phyloP scores from a whole-genome alignment of 2,113 vertebrate genomes.

The Azemiops feae region DNA sequence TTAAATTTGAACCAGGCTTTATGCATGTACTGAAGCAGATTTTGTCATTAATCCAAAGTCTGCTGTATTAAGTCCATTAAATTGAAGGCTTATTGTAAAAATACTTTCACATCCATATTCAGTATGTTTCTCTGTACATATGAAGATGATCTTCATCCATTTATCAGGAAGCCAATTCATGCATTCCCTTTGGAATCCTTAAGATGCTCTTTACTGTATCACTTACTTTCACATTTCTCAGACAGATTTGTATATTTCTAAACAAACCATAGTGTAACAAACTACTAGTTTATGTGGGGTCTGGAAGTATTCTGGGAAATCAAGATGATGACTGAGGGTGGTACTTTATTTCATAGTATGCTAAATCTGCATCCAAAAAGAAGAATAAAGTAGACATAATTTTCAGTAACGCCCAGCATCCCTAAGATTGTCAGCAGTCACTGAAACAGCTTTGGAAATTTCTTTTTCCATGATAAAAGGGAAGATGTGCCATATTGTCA shows the following conservation, averaged over 20 bases:
- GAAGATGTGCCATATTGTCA: neutral
- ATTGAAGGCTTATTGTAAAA: neutral
- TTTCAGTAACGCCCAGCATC: neutral
- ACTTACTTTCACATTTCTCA: neutral
- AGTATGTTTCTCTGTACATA: neutral
- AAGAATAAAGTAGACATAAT: neutral
- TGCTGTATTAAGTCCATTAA: neutral
- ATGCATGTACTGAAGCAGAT: neutral
- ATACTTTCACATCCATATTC: neutral
- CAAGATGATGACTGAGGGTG: neutral
- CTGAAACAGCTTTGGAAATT: neutral
- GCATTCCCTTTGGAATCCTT: neutral
- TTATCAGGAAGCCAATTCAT: neutral
- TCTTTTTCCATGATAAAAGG: neutral
- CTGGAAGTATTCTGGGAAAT: neutral
- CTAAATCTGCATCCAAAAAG: neutral
- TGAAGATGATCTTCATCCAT: neutral
- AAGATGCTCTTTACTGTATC: neutral
- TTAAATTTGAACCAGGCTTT: neutral
- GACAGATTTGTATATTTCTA: neutral
- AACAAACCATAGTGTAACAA: neutral
- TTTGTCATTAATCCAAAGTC: neutral
- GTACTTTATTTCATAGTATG: neutral
- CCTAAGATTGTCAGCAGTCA: neutral
- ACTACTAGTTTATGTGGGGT: neutral